Base-by-base conservation (phyloP, 2,797 vertebrate species). In the Silurus lanzhouensis region DNA sequence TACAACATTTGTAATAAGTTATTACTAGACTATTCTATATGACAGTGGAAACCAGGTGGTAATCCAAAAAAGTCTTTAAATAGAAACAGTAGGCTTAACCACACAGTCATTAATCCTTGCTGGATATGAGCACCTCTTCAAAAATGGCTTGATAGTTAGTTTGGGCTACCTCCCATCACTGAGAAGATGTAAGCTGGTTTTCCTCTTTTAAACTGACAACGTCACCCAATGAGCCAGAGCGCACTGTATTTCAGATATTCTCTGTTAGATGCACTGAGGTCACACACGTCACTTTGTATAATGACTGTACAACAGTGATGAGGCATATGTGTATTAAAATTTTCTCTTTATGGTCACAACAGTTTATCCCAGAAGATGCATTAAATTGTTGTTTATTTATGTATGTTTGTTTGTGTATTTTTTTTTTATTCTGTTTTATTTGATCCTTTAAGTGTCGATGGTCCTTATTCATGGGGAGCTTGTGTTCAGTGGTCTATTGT, bases 201-300 rank as follows among this genome's bases (percentile, higher is more conserved):
- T 92, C 90, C 88, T 87, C 22, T 91, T 92, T 93, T 91, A 90
- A 81, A 6, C n/a, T 27, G n/a, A 81, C 17, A 66, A 66, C 61
- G 44, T 81, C 78, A 81, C 63, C 79, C 46, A 67, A 5, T 67
- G 63, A 81, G 79, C 63, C 10, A 5, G 60, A 64, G 46, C 17
- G 3, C 25, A 2, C 79, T 67, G 46, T 55, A 81, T 4, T 12
- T 64, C 8, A 66, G 8, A 48, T 31, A 67, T 31, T 55, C 44
- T 31, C 3, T 67, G 27, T 55, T 55, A 79, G 31, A 63, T 63
- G 14, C 63, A 27, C 2, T 52, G 15, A 9, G 13, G 8, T 80
- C 63, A 20, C 46, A 31, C n/a, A 67, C 12, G 5, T 52, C 63
- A 27, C 44, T n/a, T 27, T 52, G 20, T 27, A 81, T 14, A 19